phyloP scores from a whole-genome alignment of 1,140 invertebrate genomes.

The Hycleus cichorii region DNA sequence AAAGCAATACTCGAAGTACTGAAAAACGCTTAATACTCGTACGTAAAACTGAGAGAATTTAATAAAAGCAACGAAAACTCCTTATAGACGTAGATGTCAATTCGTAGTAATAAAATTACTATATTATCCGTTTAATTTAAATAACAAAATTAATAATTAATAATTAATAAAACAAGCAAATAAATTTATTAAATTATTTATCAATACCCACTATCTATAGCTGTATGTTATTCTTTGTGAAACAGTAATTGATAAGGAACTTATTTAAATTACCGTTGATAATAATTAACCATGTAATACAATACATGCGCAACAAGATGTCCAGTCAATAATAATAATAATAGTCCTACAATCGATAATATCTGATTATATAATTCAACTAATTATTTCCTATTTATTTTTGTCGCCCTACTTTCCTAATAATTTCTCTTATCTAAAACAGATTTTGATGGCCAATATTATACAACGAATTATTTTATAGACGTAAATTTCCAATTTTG shows the following conservation, averaged over 20 bases:
- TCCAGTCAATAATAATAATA: not conserved
- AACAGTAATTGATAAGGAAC: too few species aligned
- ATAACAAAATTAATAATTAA: too few species aligned
- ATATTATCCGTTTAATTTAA: too few species aligned
- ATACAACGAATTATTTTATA: constrained; percentile 23
- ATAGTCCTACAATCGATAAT: not conserved
- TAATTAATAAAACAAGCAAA: too few species aligned
- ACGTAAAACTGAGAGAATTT: constrained; percentile 21
- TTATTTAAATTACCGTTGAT: too few species aligned
- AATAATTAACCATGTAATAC: too few species aligned
- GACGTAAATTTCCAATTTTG: too few species aligned
- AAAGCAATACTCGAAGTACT: constrained; percentile 22
- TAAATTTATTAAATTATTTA: too few species aligned
- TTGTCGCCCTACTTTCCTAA: not conserved
- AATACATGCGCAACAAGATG: too few species aligned
- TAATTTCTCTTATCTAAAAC: not conserved
- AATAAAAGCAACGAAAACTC: constrained; percentile 21
- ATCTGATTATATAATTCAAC: constrained; percentile 1
- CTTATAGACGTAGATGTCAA: constrained; percentile 20
- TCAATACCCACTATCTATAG: too few species aligned
- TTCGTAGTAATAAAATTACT: not conserved
- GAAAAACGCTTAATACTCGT: constrained; percentile 25
- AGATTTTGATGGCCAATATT: constrained; percentile 20
- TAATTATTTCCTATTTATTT: constrained; percentile 4
- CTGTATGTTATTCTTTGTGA: too few species aligned